Evolutionary conservation across 2,113 vertebrate species (phyloP), one percentile per base, ranked within the genome.

Genomic region (Tor tambroides): DNA sequence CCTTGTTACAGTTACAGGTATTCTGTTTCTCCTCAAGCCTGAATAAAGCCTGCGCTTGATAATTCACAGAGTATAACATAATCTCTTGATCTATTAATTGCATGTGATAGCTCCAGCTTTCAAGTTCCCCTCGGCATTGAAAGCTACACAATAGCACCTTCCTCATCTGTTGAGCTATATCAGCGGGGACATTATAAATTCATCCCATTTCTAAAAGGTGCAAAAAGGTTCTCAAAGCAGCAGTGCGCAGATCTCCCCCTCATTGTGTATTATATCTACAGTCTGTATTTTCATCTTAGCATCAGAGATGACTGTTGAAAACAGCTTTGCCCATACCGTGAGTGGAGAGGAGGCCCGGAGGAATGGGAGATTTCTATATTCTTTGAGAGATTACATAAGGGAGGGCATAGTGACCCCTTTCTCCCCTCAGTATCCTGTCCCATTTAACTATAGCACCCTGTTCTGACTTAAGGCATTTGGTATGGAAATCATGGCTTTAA

Each of bases 301-400:
- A 61, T 87, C 87, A 56, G 30, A 61, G 63, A 63, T 35, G 21
- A 86, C 51, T 76, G 87, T 41, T 81, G 54, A 86, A 85, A 79
- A 84, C 43, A 54, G 51, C 43, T 91, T 86, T 86, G 54, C 23
- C 61, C 56, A 71, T 85, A 85, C 82, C 83, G 87, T 86, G 61
- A 61, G 38, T 26, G 35, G 80, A 72, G 17, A 65, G 10, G 17
- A 43, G 77, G 30, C 12, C 63, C 38, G 6, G 75, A 72, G 76
- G 69, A 74, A 85, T 26, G 38, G 65, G 80, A 88, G 86, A 85
- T 91, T 90, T 89, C 75, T 77, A 88, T 85, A 88, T 91, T 89
- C 89, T 90, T n/a, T 89, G 51, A 79, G 56, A 91, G 91, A 91
- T 91, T 89, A 89, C 87, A 88, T 88, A 88, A 87, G 87, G 75